Conservation (phyloP, 2,113 vertebrate genomes). For the Illadopsis cleaveri region DNA sequence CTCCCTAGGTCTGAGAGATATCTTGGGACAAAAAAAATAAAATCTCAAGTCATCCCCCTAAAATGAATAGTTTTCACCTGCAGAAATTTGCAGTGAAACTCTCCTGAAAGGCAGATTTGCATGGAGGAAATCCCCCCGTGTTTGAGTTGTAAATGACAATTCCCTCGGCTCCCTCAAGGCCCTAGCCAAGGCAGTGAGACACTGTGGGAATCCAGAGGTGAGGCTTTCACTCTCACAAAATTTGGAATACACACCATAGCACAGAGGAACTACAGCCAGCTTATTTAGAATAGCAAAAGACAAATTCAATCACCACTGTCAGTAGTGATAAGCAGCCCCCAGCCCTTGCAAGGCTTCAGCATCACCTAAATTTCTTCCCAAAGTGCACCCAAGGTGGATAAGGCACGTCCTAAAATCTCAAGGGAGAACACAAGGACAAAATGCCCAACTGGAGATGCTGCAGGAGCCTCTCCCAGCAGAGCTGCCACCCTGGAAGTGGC, state of each 20-base stretch:
- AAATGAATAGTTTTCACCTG: not conserved
- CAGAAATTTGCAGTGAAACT: not conserved
- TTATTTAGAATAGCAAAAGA: not conserved
- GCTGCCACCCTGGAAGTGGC: not conserved
- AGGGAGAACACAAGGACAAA: not conserved
- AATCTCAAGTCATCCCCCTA: not conserved
- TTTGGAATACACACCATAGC: not conserved
- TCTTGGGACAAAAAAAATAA: not conserved
- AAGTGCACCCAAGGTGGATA: not conserved
- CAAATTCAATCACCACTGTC: fast-evolving
- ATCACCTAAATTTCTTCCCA: not conserved
- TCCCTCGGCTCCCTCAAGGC: not conserved
- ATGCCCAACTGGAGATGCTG: not conserved
- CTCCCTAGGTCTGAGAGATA: not conserved
- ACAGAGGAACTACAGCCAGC: not conserved
- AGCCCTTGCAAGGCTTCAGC: not conserved
- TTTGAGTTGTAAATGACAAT: not conserved
- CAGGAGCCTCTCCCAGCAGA: not conserved
- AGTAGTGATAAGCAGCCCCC: not conserved
- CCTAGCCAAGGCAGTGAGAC: not conserved
- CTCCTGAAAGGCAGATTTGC: not conserved
- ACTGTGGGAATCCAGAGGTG: not conserved
- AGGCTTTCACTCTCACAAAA: conserved; percentile 18
- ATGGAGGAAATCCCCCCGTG: not conserved
- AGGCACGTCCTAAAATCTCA: not conserved